phyloP scores from a whole-genome alignment of 2,888 invertebrate genomes.

The Chaitophorus viminalis region DNA sequence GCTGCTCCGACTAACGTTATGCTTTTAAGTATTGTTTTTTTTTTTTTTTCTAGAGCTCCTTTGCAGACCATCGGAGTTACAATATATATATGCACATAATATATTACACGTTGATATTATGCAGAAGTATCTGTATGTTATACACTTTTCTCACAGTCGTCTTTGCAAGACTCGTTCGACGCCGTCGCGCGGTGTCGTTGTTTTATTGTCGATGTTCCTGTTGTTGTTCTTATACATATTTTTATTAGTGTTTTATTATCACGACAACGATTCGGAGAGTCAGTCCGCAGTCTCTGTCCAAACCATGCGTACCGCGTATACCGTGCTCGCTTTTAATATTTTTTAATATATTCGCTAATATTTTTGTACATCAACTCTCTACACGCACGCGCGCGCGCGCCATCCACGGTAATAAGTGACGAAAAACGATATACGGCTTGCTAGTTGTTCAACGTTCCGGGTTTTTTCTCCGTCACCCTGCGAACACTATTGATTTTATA shows the following conservation, averaged over 20 bases:
- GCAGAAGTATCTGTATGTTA: neutral
- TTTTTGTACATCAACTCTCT: no score
- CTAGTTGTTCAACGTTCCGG: neutral
- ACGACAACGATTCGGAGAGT: neutral
- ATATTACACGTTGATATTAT: no score
- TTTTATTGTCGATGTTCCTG: neutral
- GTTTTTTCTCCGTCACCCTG: neutral
- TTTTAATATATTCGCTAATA: no score
- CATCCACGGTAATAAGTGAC: neutral
- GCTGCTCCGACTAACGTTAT: neutral
- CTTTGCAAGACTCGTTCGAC: neutral
- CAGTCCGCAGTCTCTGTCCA: neutral
- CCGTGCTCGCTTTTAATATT: no score
- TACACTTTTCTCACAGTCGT: conserved; percentile 4
- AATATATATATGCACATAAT: no score
- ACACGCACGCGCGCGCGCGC: neutral
- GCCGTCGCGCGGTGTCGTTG: no score
- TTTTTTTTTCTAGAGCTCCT: neutral
- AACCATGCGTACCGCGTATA: neutral
- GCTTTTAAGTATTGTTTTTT: neutral
- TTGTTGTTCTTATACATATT: neutral
- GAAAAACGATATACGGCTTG: neutral
- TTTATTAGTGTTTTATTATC: neutral
- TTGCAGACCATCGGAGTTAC: conserved; percentile 5
- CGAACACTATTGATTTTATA: conserved; percentile 45